Conservation (phyloP, 64 coral and sea anemone genomes). For the Actinia tenebrosa region DNA sequence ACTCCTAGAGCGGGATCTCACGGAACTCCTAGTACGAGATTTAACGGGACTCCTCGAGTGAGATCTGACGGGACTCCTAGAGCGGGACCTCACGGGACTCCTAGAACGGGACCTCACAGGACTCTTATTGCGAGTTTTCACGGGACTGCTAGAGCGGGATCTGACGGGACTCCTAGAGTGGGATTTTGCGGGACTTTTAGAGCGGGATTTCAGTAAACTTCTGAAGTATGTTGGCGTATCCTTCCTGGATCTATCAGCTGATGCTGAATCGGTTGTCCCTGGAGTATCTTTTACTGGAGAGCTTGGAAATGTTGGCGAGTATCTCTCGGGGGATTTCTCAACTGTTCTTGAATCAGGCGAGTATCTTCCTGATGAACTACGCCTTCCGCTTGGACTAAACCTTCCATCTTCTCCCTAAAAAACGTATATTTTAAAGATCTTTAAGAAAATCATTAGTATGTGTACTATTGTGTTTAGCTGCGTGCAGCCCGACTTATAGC, state of each 20-base stretch:
- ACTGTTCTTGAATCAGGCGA: constrained; percentile 15
- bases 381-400: neutral
- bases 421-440: constrained; percentile 5
- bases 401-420: constrained; percentile 21
- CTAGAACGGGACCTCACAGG: neutral
- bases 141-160: neutral
- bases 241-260: neutral
- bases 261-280: neutral
- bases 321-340: neutral
- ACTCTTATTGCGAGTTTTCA: neutral
- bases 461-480: constrained; percentile 7
- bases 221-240: neutral
- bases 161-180: neutral
- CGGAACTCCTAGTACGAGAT: neutral
- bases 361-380: neutral
- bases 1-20: neutral
- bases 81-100: neutral
- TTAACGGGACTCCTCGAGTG: neutral
- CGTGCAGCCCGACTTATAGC: neutral
- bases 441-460: constrained; percentile 37
- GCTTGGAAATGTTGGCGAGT: neutral
- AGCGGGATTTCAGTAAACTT: neutral
- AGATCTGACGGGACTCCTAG: neutral
- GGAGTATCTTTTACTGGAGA: neutral
- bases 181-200: neutral